Evolutionary conservation across 2,888 invertebrate genomes (phyloP).

Genomic region (Zeuzera pyrina): DNA sequence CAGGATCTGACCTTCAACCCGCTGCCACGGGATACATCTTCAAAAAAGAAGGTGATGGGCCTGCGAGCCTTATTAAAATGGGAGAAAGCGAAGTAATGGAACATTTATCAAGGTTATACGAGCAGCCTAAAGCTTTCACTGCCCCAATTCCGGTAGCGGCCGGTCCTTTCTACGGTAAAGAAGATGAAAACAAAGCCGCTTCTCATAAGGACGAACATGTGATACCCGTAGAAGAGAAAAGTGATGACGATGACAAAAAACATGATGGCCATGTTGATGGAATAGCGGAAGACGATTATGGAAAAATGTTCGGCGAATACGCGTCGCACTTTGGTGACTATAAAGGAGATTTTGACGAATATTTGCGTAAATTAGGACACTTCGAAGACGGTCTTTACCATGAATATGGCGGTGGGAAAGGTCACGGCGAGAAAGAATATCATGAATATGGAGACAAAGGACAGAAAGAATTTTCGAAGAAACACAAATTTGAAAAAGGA

Average conservation of each 20-base stretch:
- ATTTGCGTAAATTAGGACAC: constrained; percentile 38
- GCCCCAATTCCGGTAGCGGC: constrained; percentile 35
- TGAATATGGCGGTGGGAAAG: constrained; percentile 48
- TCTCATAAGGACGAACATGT: constrained; percentile 34
- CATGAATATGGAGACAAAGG: constrained; percentile 66
- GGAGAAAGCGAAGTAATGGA: constrained; percentile 58
- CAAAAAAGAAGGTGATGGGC: constrained; percentile 60
- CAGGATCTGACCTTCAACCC: constrained; percentile 72
- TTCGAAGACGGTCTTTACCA: constrained; percentile 36
- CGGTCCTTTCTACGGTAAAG: constrained; percentile 37
- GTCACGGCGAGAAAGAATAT: constrained; percentile 50
- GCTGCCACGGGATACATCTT: constrained; percentile 74
- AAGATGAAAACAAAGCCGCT: constrained; percentile 38
- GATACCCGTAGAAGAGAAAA: constrained; percentile 54
- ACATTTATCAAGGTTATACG: constrained; percentile 46
- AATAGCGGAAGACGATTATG: constrained; percentile 43
- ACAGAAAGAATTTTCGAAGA: constrained; percentile 61
- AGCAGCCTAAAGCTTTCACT: constrained; percentile 44
- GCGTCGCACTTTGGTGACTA: constrained; percentile 42
- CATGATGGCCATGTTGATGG: constrained; percentile 35
- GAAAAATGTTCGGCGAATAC: constrained; percentile 40
- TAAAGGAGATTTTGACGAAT: constrained; percentile 46
- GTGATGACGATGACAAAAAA: constrained; percentile 22
- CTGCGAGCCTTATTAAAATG: constrained; percentile 60
- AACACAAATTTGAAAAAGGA: constrained; percentile 67